Base-by-base conservation (phyloP, 2,888 invertebrate genomes). In the Frankliniella intonsa region DNA sequence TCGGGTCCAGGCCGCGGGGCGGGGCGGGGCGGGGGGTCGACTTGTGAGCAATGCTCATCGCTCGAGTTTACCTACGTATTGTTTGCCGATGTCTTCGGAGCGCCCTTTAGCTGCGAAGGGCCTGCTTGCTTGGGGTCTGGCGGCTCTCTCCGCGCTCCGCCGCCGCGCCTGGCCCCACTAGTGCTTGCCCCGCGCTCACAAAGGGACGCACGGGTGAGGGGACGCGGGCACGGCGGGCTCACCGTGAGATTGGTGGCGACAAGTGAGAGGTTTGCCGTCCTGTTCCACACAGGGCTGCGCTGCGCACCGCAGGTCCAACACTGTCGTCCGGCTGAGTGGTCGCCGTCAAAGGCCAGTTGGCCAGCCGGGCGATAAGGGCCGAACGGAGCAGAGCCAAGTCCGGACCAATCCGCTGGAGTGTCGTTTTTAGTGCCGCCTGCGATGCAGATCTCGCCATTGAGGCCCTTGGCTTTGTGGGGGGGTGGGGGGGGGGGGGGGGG, bases 61-160 rank as follows among this genome's bases (percentile, higher is more conserved):
- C 69, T 62, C 62, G 62, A 76, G 69, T 76, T 76, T 76, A 76
- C 69, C 69, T 76, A 76, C 69, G 69, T 76, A 76, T 76, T 76
- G 69, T 76, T 76, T 76, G 69, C 69, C n/a, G 62, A 62, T 62
- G 62, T 62, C 62, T 62, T 76, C 69, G 69, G 69, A 76, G 69
- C 25, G 69, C 22, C 69, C 69, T 76, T 76, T 76, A 25, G 69
- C 25, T 25, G 69, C 25, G 25, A 12, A 25, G 69, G 12, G 69
- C n/a, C 17, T 55, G 55, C 55, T 17, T 62, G 62, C 62, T n/a
- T 14, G 11, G 17, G 14, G 62, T 14, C 38, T 38, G 14, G 62
- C 17, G 14, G 62, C 62, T 62, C 14, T 17, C 62, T 0, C 62
- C 14, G 55, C 55, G 14, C 55, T 1, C 55, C 55, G 9, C 14